A percentile compares a stretch with the other conserved stretches of the same genome.
Conservation (phyloP, 2,888 invertebrate genomes). For the Chrysolina oricalcia region DNA sequence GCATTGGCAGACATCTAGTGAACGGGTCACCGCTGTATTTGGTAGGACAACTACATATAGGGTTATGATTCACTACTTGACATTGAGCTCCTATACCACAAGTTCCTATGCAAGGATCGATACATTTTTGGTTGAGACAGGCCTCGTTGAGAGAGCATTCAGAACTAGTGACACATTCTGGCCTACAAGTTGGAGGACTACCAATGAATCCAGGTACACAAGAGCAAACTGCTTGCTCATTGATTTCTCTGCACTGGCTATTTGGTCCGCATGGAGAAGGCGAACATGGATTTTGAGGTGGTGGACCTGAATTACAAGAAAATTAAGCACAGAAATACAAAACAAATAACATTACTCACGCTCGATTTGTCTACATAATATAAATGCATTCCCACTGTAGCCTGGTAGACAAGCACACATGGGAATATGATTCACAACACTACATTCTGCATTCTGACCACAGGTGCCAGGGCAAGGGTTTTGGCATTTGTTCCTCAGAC, state of each 20-base stretch:
- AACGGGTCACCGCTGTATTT: slow-evolving; percentile 75
- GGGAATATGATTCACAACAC: slow-evolving; percentile 84
- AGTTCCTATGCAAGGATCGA: slow-evolving; percentile 81
- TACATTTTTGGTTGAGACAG: slow-evolving; percentile 81
- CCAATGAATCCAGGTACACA: slow-evolving; percentile 81
- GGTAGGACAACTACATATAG: slow-evolving; percentile 79
- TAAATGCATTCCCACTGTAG: slow-evolving; percentile 72
- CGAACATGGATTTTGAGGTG: slow-evolving; percentile 27
- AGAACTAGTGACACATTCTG: slow-evolving; percentile 80
- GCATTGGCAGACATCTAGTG: slow-evolving; percentile 69
- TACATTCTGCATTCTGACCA: slow-evolving; percentile 82
- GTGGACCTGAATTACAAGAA: slow-evolving; percentile 6
- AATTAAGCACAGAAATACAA: neutral
- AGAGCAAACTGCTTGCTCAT: slow-evolving; percentile 80
- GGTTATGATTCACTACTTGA: slow-evolving; percentile 81
- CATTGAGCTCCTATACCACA: slow-evolving; percentile 83
- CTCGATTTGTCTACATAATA: slow-evolving; percentile 73
- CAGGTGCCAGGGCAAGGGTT: slow-evolving; percentile 84
- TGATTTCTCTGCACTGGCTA: slow-evolving; percentile 83
- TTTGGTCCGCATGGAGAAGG: slow-evolving; percentile 84
- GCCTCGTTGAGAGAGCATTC: slow-evolving; percentile 78
- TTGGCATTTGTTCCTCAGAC: slow-evolving; percentile 82
- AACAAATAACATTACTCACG: slow-evolving; percentile 52
- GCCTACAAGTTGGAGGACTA: slow-evolving; percentile 80
- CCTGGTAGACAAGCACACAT: slow-evolving; percentile 83